A percentile compares a stretch with the other conserved stretches of the same genome.
Evolutionary conservation across 2,113 vertebrate species (phyloP).

Genomic region (Cyanistes caeruleus): DNA sequence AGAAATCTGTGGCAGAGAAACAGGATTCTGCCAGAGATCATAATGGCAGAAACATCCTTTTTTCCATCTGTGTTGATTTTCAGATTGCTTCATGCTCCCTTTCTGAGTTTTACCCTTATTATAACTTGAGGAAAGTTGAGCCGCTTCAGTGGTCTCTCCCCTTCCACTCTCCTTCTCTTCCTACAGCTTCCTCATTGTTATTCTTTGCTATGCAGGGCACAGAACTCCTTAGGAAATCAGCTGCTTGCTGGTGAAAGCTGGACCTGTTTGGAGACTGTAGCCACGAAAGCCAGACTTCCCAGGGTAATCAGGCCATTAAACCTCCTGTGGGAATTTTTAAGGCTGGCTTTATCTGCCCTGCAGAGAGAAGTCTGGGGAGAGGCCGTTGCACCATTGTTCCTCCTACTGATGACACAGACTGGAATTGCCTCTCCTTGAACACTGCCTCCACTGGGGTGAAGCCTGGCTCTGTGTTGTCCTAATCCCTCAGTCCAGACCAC

Average conservation of each 20-base stretch:
- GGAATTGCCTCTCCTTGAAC: neutral
- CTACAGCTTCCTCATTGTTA: neutral
- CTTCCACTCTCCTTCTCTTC: neutral
- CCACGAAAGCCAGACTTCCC: neutral
- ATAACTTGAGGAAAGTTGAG: neutral
- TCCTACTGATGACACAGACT: neutral
- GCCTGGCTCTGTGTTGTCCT: neutral
- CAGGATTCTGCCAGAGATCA: neutral
- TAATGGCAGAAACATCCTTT: neutral
- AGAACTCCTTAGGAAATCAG: neutral
- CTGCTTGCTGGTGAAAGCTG: neutral
- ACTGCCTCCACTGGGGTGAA: neutral
- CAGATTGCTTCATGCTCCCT: neutral
- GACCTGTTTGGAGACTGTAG: neutral
- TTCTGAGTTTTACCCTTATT: neutral
- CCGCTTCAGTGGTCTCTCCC: neutral
- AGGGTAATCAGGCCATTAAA: neutral
- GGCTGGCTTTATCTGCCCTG: neutral
- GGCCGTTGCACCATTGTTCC: neutral
- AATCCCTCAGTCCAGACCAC: constrained; percentile 18
- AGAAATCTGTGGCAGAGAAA: neutral
- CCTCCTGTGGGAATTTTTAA: neutral
- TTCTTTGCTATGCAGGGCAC: neutral
- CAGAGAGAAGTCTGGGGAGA: neutral
- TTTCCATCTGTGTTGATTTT: neutral